A percentile compares a stretch with the other conserved stretches of the same genome.
These are phyloP conservation scores for Corythornis madagascariensis DNA, from an alignment of 2,113 vertebrate genomes.

Conservation along the genomic window DNA sequence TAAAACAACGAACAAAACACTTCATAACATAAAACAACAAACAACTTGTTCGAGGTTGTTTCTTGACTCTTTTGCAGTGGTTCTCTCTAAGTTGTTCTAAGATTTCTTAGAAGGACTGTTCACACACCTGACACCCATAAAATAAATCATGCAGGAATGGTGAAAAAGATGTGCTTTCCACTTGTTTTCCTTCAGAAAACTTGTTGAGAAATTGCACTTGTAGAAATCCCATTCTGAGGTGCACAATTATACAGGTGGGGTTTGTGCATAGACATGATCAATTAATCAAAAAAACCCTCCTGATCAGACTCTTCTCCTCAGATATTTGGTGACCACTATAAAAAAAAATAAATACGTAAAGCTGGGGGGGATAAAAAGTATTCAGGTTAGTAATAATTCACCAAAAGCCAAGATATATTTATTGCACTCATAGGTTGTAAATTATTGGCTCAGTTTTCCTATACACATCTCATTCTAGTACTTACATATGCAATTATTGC, in stretches of 20 bases:
- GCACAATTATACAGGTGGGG: background rate
- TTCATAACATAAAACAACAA: too few relatives aligned
- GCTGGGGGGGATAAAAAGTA: fast-evolving
- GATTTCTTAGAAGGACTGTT: background rate
- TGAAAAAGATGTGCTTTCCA: background rate
- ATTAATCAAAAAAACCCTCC: background rate
- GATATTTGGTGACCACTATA: background rate
- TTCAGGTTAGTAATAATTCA: background rate
- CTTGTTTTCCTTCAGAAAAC: background rate
- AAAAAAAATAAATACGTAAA: background rate
- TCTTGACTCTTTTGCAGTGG: background rate
- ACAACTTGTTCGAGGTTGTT: background rate
- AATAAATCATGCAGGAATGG: background rate
- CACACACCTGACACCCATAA: fast-evolving
- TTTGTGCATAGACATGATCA: background rate
- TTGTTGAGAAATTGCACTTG: background rate
- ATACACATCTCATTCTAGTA: background rate
- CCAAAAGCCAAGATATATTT: background rate
- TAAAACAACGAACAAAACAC: too few relatives aligned
- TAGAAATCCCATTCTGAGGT: background rate
- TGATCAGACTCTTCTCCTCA: background rate
- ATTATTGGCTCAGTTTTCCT: background rate
- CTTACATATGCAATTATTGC: slow-evolving; percentile 3
- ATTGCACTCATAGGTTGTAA: background rate
- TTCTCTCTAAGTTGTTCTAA: background rate